Evolutionary conservation across 1,140 invertebrate genomes (phyloP).

Genomic region (Gryon sp.): DNA sequence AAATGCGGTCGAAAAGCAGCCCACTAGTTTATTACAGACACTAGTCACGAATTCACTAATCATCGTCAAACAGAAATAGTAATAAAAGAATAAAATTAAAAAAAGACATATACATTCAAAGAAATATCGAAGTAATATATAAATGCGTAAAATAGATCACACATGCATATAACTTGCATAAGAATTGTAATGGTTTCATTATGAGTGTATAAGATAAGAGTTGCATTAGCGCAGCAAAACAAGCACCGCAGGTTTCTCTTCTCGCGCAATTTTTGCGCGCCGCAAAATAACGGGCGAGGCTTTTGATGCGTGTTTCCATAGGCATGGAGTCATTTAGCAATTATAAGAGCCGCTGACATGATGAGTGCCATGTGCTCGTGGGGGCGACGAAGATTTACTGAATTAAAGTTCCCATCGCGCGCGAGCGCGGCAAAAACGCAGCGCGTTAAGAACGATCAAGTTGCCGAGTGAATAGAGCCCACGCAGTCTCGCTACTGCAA

Average conservation of each 20-base stretch:
- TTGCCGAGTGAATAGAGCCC: slow-evolving; percentile 33
- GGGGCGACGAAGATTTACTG: slow-evolving; percentile 57
- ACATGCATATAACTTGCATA: slow-evolving; percentile 36
- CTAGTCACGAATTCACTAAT: slow-evolving; percentile 7
- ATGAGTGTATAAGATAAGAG: no score
- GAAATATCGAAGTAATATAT: slow-evolving; percentile 1
- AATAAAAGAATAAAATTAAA: background rate
- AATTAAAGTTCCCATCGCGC: slow-evolving; percentile 57
- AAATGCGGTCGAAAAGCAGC: slow-evolving; percentile 6
- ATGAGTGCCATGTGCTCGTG: slow-evolving; percentile 40
- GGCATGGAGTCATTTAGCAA: slow-evolving; percentile 59
- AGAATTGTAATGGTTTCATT: slow-evolving; percentile 65
- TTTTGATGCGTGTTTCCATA: slow-evolving; percentile 45
- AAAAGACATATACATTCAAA: background rate
- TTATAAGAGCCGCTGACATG: slow-evolving; percentile 58
- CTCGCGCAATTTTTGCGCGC: slow-evolving; percentile 28
- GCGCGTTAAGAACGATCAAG: slow-evolving; percentile 44
- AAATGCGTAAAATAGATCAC: no score
- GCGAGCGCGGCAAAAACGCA: slow-evolving; percentile 47
- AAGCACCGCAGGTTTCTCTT: no score
- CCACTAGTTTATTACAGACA: slow-evolving; percentile 15
- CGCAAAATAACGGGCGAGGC: slow-evolving; percentile 36
- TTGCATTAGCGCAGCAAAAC: slow-evolving; percentile 37
- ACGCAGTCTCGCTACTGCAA: slow-evolving; percentile 54
- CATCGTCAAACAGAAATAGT: background rate